phyloP scores from a whole-genome alignment of 1,140 invertebrate genomes.

The Euwallacea similis region DNA sequence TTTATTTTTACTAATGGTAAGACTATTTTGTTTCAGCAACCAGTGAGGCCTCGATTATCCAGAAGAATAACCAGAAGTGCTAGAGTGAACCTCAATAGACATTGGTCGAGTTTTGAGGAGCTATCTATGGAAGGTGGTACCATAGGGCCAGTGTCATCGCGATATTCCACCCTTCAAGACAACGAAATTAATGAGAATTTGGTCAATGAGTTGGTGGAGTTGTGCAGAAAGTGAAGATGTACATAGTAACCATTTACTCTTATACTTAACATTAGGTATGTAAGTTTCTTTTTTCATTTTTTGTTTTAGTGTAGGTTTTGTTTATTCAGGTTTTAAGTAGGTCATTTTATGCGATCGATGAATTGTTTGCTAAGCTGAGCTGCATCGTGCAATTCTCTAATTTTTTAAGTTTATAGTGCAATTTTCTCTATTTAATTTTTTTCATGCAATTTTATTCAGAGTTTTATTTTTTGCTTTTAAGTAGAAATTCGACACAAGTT shows the following conservation, averaged over 20 bases:
- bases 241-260: background rate
- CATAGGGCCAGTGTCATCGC: background rate
- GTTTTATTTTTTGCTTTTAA: conserved; percentile 14
- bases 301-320: conserved; percentile 12
- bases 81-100: conserved; percentile 61
- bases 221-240: conserved; percentile 35
- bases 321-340: conserved; percentile 26
- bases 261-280: conserved; percentile 26
- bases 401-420: conserved; percentile 32
- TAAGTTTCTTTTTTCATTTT: conserved; percentile 29
- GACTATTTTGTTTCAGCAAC: conserved; percentile 48
- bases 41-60: conserved; percentile 57
- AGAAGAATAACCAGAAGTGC: conserved; percentile 57
- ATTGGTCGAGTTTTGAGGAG: conserved; percentile 62
- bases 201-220: conserved; percentile 58
- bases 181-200: conserved; percentile 59
- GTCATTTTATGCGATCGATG: conserved; percentile 11
- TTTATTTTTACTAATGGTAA: background rate
- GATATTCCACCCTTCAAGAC: conserved; percentile 40
- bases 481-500: too few relatives aligned
- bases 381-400: conserved; percentile 37
- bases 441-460: conserved; percentile 6
- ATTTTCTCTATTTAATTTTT: conserved; percentile 12
- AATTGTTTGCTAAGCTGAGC: conserved; percentile 40
- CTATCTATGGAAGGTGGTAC: conserved; percentile 51